Evolutionary conservation across 2,797 vertebrate species (phyloP).

Genomic region (Silurus lanzhouensis): DNA sequence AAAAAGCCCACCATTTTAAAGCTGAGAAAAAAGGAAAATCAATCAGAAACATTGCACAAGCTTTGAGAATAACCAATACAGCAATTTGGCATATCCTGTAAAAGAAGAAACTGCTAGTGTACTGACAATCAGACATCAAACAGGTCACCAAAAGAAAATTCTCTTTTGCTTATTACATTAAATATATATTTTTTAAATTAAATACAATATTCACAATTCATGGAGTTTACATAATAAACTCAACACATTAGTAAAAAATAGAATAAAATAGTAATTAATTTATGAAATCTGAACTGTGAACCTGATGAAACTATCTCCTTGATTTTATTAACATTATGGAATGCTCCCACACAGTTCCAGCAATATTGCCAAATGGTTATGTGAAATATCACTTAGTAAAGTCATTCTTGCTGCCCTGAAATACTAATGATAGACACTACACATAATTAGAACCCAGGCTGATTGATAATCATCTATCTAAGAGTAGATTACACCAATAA

Average conservation of each 20-base stretch:
- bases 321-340: not conserved
- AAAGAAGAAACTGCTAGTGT: too few species aligned
- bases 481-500: slow-evolving; percentile 2
- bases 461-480: not conserved
- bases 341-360: not conserved
- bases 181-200: too few species aligned
- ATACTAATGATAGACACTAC: not conserved
- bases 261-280: not conserved
- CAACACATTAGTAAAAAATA: not conserved
- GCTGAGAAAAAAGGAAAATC: too few species aligned
- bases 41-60: too few species aligned
- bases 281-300: not conserved
- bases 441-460: not conserved
- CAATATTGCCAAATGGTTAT: not conserved
- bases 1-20: too few species aligned
- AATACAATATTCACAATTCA: too few species aligned
- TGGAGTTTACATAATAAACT: not conserved
- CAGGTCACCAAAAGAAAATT: too few species aligned
- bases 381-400: not conserved
- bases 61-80: too few species aligned
- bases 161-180: too few species aligned
- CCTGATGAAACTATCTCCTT: not conserved
- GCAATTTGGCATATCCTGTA: too few species aligned
- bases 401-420: not conserved
- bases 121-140: too few species aligned